Conservation (phyloP, 2,113 vertebrate species). For the Oncorhynchus masou region DNA sequence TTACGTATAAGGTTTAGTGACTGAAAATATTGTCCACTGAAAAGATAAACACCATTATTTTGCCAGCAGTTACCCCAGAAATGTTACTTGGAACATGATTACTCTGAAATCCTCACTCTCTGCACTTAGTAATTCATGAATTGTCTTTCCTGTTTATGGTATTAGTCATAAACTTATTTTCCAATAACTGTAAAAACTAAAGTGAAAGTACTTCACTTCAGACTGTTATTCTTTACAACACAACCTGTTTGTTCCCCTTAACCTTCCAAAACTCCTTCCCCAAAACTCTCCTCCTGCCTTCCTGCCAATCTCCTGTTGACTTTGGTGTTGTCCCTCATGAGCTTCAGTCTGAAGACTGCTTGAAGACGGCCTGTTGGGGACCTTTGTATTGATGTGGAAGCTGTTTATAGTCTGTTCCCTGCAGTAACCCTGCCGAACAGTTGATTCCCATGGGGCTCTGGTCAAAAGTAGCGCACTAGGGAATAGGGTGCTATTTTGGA, state of each 20-base stretch:
- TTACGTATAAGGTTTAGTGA: not conserved
- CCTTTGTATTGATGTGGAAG: slow-evolving; percentile 47
- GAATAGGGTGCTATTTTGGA: not conserved
- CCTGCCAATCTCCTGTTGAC: slow-evolving; percentile 32
- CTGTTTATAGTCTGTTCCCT: slow-evolving; percentile 49
- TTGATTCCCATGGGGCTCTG: slow-evolving; percentile 32
- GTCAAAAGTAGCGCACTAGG: too few species aligned
- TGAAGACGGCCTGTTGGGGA: slow-evolving; percentile 35
- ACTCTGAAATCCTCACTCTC: not conserved
- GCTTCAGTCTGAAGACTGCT: slow-evolving; percentile 34
- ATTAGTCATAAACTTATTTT: too few species aligned
- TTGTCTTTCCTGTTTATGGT: too few species aligned
- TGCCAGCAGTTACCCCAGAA: too few species aligned
- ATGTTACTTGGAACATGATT: too few species aligned
- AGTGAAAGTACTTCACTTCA: too few species aligned
- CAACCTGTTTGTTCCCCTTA: slow-evolving; percentile 30
- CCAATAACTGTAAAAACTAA: too few species aligned
- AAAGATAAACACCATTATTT: too few species aligned
- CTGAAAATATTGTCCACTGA: not conserved
- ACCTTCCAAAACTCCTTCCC: not conserved
- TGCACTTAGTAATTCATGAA: not conserved
- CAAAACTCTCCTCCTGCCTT: not conserved
- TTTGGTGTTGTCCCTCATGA: slow-evolving; percentile 26
- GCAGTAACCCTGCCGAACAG: slow-evolving; percentile 41
- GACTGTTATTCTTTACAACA: slow-evolving; percentile 3